Base-by-base conservation (phyloP, 2,888 invertebrate species). In the Drosophila tanythrix region DNA sequence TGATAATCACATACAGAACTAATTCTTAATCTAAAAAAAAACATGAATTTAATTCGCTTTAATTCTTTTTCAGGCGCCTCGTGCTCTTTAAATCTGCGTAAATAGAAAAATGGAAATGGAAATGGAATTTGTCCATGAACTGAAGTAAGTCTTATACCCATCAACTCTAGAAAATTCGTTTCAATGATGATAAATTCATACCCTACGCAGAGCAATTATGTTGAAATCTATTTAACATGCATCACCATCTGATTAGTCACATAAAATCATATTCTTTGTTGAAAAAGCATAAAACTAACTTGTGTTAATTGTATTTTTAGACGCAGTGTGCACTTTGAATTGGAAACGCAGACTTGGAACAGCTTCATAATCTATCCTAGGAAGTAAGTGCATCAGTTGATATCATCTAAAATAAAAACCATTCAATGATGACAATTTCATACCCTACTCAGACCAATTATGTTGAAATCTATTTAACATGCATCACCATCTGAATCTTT, bases 401-500 rank as follows among this genome's bases (percentile, higher is more conserved):
- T 38, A 38, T 38, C 38, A 38, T 18, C 38, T 3, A 8, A 38
- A 18, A 3, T 18, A 38, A 38, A 38, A 38, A 3, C 3, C 3
- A 38, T 18, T 38, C 27, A 6, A 15, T 85, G 86, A 88, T 83
- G 88, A 89, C 36, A 82, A 53, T 31, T 62, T 82, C 89, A 83
- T 87, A 85, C 65, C 63, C 56, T 57, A 66, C 10, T 29, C 83
- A 76, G 82, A 89, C 13, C 33, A 61, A 77, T 71, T n/a, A 52
- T 84, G 84, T 78, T 76, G 88, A 84, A 82, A 71, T 76, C 55
- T 74, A 27, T 72, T 76, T 63, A 55, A 82, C 89, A 87, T 90
- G 89, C 87, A 87, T 69, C 86, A 91, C 91, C 90, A 91, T 86
- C 88, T 90, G 90, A 90, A 48, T 67, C 33, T 66, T 35, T 46